phyloP scores from a whole-genome alignment of 2,113 vertebrate species.

The Gasterosteus nipponicus region DNA sequence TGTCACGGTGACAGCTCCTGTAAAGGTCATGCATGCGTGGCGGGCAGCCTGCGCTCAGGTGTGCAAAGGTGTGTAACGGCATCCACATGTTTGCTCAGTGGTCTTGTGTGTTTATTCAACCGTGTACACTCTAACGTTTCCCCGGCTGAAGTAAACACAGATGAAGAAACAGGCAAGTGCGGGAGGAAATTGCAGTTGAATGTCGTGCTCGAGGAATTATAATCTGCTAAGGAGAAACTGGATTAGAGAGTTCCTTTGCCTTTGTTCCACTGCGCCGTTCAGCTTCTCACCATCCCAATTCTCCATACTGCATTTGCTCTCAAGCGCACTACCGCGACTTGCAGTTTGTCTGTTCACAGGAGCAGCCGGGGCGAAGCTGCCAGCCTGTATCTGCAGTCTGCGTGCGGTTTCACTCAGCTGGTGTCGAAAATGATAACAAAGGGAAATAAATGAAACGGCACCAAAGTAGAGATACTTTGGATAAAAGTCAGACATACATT shows the following conservation, averaged over 20 bases:
- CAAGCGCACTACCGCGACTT: constrained; percentile 13
- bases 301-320: constrained; percentile 23
- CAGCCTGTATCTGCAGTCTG: constrained; percentile 27
- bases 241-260: constrained; percentile 28
- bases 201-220: constrained; percentile 1
- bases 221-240: constrained; percentile 25
- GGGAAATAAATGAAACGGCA: constrained; percentile 67
- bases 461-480: constrained; percentile 44
- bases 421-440: constrained; percentile 64
- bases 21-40: constrained; percentile 26
- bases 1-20: constrained; percentile 49
- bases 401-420: constrained; percentile 41
- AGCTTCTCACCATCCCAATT: constrained; percentile 25
- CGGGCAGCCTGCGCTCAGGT: constrained; percentile 34
- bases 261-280: constrained; percentile 12
- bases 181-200: constrained; percentile 12
- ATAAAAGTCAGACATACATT: constrained; percentile 55
- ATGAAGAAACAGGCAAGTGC: not conserved
- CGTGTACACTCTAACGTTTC: constrained; percentile 29
- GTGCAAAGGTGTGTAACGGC: constrained; percentile 44
- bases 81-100: constrained; percentile 52
- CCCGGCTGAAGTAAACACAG: constrained; percentile 25
- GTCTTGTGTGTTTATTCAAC: constrained; percentile 42
- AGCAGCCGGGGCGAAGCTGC: constrained; percentile 44
- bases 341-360: constrained; percentile 41